Base-by-base conservation (phyloP, 2,113 vertebrate genomes). In the Uropsilus gracilis region DNA sequence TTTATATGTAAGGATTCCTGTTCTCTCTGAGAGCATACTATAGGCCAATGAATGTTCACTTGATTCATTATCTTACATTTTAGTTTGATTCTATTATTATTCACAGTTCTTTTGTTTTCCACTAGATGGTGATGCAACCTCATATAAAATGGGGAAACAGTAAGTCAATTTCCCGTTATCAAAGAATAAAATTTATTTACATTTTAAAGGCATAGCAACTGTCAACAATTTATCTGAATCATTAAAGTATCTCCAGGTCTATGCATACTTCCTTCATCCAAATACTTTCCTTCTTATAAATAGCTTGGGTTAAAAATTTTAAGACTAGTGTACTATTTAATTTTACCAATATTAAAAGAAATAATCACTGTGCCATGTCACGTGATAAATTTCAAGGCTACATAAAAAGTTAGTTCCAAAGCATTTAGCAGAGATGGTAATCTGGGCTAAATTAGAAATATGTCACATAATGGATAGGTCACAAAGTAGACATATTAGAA, bases 41-140 rank as follows among this genome's bases (percentile, higher is more conserved):
- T 83, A 94, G 17, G 61, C 16, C 26, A 86, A 81, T 59, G 34
- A 53, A 80, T 75, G 24, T 71, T 78, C 66, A 66, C 44, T 94
- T 32, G 68, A 92, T 8, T 2, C 22, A 72, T 16, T 18, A 30
- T 50, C 8, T 91, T 72, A 39, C 6, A 37, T 78, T 89, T 82
- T 81, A 85, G 48, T 42, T 94, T 50, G 64, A 22, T 30, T 9
- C 9, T 26, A 61, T 61, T 57, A 57, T 72, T 96, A 76, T 61
- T 93, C 81, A 80, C 71, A 96, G 48, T 94, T 92, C 55, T 94
- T 96, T 84, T 91, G 30, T n/a, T 97, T 93, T 90, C 98, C 98
- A 94, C 97, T 96, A 98, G 98, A 91, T 97, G 98, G 98, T 97
- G 97, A 78, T 90, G 69, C 5, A 44, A 93, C 71, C 55, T 37